A percentile compares a stretch with the other conserved stretches of the same genome.
Conservation (phyloP, 2,888 invertebrate genomes). For the Rapana venosa region DNA sequence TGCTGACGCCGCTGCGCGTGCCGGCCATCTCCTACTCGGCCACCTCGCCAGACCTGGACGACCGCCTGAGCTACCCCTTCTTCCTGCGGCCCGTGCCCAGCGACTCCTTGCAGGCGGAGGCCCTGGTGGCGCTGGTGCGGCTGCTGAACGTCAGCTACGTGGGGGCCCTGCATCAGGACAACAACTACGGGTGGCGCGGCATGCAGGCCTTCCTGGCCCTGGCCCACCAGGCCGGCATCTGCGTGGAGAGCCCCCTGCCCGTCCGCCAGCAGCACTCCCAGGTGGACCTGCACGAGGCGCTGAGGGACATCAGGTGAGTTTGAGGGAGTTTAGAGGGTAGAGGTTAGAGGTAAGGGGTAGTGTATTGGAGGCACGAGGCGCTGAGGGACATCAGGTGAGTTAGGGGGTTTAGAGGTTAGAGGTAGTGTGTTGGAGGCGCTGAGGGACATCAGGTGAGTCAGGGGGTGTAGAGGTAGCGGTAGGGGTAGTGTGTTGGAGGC, state of each 20-base stretch:
- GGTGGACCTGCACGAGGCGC: constrained; percentile 35
- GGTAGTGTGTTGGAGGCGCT: too few relatives aligned
- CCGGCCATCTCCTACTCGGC: constrained; percentile 67
- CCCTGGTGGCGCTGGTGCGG: constrained; percentile 55
- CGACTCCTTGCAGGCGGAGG: constrained; percentile 54
- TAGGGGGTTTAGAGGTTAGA: neutral
- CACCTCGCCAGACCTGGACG: constrained; percentile 65
- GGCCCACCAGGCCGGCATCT: constrained; percentile 60
- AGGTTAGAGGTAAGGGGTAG: neutral
- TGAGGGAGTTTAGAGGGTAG: neutral
- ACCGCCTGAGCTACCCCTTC: constrained; percentile 66
- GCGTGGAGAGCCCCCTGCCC: constrained; percentile 58
- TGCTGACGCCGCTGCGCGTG: constrained; percentile 59
- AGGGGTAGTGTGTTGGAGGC: too few relatives aligned
- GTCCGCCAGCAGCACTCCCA: constrained; percentile 51
- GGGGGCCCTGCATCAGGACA: constrained; percentile 65
- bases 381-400: constrained; percentile 23
- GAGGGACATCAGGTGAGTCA: too few relatives aligned
- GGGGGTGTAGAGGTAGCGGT: too few relatives aligned
- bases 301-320: constrained; percentile 23
- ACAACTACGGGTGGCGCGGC: constrained; percentile 68
- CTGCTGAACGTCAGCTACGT: constrained; percentile 67
- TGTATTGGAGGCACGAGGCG: neutral
- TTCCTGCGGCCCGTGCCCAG: constrained; percentile 71
- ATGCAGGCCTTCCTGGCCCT: constrained; percentile 54